Conservation (phyloP, 2,888 invertebrate genomes). For the Scaptomyza cyrtandrae region DNA sequence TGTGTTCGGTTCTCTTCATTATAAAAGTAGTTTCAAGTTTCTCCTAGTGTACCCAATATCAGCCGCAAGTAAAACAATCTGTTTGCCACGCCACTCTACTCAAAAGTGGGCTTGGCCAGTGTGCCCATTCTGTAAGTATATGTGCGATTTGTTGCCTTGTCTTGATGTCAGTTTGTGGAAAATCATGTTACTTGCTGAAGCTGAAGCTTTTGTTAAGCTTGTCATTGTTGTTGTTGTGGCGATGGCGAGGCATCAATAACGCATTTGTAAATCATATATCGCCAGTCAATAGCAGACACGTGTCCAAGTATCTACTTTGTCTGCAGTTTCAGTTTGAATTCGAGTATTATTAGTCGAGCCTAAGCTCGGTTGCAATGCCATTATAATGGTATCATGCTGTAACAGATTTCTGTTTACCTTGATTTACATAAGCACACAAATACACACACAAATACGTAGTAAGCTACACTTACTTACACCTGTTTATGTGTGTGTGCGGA, state of each 20-base stretch:
- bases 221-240: slow-evolving; percentile 18
- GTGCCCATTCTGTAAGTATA: slow-evolving; percentile 14
- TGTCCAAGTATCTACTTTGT: slow-evolving; percentile 68
- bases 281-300: slow-evolving; percentile 72
- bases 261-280: slow-evolving; percentile 75
- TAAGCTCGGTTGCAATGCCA: slow-evolving; percentile 62
- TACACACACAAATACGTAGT: slow-evolving; percentile 9
- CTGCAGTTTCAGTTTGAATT: neutral
- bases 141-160: slow-evolving; percentile 27
- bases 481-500: neutral
- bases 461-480: neutral
- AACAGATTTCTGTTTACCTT: slow-evolving; percentile 79
- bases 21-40: neutral
- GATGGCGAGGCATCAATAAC: slow-evolving; percentile 65
- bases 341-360: slow-evolving; percentile 13
- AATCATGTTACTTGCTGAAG: slow-evolving; percentile 4
- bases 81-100: slow-evolving; percentile 11
- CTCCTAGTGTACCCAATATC: neutral
- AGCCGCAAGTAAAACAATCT: slow-evolving; percentile 32
- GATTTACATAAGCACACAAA: slow-evolving; percentile 70
- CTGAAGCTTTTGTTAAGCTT: slow-evolving; percentile 18
- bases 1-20: too few relatives aligned
- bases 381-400: slow-evolving; percentile 73
- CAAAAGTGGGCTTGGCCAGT: slow-evolving; percentile 9
- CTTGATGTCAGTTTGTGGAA: slow-evolving; percentile 47